These are phyloP conservation scores for Harmothoe impar DNA, from an alignment of 2,888 invertebrate genomes.

Conservation along the genomic window DNA sequence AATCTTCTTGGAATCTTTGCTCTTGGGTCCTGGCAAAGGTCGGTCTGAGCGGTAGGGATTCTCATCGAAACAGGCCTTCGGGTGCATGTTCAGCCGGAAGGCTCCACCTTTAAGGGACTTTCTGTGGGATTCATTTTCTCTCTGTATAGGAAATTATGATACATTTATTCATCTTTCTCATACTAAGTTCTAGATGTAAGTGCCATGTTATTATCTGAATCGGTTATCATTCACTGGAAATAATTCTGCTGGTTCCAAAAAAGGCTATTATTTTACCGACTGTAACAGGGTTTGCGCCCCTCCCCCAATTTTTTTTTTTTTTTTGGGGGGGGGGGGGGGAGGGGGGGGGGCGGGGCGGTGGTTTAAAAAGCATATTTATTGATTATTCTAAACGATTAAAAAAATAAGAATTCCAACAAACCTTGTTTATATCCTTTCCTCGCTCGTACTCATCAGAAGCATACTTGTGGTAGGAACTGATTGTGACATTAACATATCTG, in stretches of 20 bases:
- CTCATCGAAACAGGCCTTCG: conserved; percentile 80
- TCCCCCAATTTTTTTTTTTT: too few species aligned
- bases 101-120: conserved; percentile 80
- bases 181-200: background rate
- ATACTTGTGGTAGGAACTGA: conserved; percentile 81
- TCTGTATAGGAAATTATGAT: conserved; percentile 71
- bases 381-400: too few species aligned
- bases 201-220: too few species aligned
- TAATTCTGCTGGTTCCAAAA: background rate
- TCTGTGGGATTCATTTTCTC: conserved; percentile 79
- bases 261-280: too few species aligned
- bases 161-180: background rate
- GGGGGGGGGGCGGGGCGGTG: too few species aligned
- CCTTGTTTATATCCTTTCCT: conserved; percentile 78
- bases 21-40: conserved; percentile 72
- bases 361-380: too few species aligned
- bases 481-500: conserved; percentile 80
- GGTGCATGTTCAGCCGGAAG: conserved; percentile 82
- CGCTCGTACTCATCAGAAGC: conserved; percentile 79
- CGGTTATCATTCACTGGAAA: too few species aligned
- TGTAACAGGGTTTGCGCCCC: too few species aligned
- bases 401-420: conserved; percentile 71
- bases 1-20: conserved; percentile 65
- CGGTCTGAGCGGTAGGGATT: conserved; percentile 81
- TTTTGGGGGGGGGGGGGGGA: too few species aligned